Percentiles rank a stretch among this genome's conserved stretches.
Evolutionary conservation across 1,140 invertebrate species (phyloP).

Genomic region (Diorhabda carinulata): DNA sequence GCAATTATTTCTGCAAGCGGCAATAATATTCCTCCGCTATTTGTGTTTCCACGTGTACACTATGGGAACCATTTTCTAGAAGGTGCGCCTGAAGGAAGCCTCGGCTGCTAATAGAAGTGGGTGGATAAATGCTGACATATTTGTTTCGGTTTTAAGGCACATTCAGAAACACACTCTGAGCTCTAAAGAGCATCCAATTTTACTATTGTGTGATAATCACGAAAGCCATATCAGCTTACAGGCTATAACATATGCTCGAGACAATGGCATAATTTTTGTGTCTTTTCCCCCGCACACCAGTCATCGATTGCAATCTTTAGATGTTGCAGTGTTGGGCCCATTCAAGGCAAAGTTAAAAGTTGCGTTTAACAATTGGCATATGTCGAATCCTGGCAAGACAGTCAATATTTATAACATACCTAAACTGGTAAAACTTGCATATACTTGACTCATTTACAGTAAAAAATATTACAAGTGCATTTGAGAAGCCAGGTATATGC

Average conservation of each 20-base stretch:
- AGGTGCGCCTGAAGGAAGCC: slow-evolving; percentile 41
- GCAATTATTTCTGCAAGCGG: slow-evolving; percentile 45
- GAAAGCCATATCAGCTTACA: slow-evolving; percentile 41
- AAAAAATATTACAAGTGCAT: no score
- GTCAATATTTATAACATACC: slow-evolving; percentile 42
- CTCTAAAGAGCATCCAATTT: slow-evolving; percentile 30
- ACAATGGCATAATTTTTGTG: slow-evolving; percentile 40
- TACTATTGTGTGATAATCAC: slow-evolving; percentile 48
- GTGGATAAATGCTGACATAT: slow-evolving; percentile 31
- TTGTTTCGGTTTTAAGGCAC: not conserved
- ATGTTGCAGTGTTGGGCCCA: slow-evolving; percentile 42
- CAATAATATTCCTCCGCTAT: slow-evolving; percentile 44
- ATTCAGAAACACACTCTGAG: not conserved
- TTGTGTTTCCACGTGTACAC: slow-evolving; percentile 43
- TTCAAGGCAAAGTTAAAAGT: slow-evolving; percentile 48
- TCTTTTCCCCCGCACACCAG: slow-evolving; percentile 36
- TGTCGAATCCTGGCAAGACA: slow-evolving; percentile 35
- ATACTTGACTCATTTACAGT: no score
- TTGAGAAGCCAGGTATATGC: no score
- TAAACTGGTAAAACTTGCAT: slow-evolving; percentile 21
- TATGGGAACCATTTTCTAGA: slow-evolving; percentile 43
- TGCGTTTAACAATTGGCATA: slow-evolving; percentile 38
- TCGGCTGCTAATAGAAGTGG: slow-evolving; percentile 48
- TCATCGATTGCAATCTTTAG: slow-evolving; percentile 45
- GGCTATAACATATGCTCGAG: slow-evolving; percentile 33